Conservation (phyloP, 2,113 vertebrate genomes). For the Vanacampus margaritifer region DNA sequence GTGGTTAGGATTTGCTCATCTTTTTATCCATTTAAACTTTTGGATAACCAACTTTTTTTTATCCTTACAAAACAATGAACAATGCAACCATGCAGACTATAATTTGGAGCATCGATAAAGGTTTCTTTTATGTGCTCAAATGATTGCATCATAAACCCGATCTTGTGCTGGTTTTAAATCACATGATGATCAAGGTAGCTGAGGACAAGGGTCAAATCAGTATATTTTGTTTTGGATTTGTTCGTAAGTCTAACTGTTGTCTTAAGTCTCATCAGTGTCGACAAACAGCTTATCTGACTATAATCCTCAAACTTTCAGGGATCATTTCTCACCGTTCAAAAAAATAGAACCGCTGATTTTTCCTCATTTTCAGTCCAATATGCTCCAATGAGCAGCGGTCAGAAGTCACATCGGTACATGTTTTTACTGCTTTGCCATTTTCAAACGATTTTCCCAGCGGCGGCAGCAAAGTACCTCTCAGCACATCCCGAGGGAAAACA, state of each 20-base stretch:
- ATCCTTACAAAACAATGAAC: not conserved
- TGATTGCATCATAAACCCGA: too few relatives aligned
- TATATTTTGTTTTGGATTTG: not conserved
- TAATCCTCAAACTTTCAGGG: not conserved
- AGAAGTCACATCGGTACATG: not conserved
- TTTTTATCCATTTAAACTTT: not conserved
- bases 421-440: conserved; percentile 9
- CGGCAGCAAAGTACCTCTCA: conserved; percentile 39
- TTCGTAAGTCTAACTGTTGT: not conserved
- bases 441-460: not conserved
- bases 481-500: conserved; percentile 41
- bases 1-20: conserved; percentile 6
- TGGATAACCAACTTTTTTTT: not conserved
- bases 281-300: not conserved
- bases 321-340: not conserved
- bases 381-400: not conserved
- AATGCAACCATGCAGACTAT: not conserved
- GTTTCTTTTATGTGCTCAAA: not conserved
- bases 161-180: not conserved
- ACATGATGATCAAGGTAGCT: not conserved
- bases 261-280: not conserved
- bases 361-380: not conserved
- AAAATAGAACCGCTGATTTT: not conserved
- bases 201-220: not conserved
- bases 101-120: not conserved